These are phyloP conservation scores for Amphipyra tragopoginis DNA, from an alignment of 2,888 invertebrate genomes.

Conservation along the genomic window DNA sequence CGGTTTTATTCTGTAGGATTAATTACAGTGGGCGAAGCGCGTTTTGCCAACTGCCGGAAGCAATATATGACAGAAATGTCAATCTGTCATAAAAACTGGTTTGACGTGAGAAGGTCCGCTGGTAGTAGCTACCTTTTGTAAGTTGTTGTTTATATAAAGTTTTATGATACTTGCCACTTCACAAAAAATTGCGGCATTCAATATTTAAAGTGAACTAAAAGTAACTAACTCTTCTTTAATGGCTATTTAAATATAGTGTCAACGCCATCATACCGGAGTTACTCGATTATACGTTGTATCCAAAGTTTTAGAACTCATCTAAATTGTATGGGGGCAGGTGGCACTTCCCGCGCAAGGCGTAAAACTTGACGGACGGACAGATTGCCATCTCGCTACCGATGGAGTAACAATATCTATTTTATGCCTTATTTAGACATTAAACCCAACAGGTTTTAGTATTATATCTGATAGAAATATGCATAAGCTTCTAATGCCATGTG, in stretches of 20 bases:
- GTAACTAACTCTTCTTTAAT: constrained; percentile 6
- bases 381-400: constrained; percentile 47
- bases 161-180: not conserved
- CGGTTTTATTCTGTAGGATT: constrained; percentile 7
- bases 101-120: not conserved
- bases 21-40: not conserved
- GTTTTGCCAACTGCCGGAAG: constrained; percentile 21
- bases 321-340: constrained; percentile 62
- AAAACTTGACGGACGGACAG: constrained; percentile 57
- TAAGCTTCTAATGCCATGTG: constrained; percentile 29
- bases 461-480: constrained; percentile 40
- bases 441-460: constrained; percentile 43
- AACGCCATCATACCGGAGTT: constrained; percentile 33
- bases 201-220: constrained; percentile 19
- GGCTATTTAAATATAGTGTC: constrained; percentile 22
- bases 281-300: constrained; percentile 44
- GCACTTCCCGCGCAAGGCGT: constrained; percentile 44
- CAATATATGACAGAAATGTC: constrained; percentile 35
- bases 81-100: constrained; percentile 39
- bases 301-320: constrained; percentile 60
- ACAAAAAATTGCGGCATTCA: not conserved
- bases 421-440: constrained; percentile 53
- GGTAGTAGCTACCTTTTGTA: not conserved
- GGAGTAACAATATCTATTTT: constrained; percentile 52
- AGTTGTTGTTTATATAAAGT: not conserved